Conservation (phyloP, 1,140 invertebrate genomes). For the Steinernema feltiae region DNA sequence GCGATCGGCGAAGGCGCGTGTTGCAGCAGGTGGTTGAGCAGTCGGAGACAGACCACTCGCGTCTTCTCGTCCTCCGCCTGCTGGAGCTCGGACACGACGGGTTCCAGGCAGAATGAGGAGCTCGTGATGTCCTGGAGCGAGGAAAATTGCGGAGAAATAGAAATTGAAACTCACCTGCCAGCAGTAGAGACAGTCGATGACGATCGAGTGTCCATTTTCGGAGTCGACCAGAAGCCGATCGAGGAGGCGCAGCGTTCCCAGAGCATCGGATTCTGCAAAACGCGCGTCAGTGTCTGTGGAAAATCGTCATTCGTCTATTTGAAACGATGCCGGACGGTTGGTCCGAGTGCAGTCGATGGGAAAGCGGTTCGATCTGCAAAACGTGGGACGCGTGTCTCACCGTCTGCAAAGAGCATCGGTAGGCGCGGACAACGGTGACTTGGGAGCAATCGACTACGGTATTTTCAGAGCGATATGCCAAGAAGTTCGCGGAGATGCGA, state of each 20-base stretch:
- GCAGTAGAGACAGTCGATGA: constrained; percentile 6
- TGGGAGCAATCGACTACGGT: too few relatives aligned
- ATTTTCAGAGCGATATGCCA: too few relatives aligned
- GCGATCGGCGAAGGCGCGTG: not conserved
- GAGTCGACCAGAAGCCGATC: not conserved
- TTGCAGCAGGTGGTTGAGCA: not conserved
- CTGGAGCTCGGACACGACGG: not conserved
- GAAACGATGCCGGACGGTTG: too few relatives aligned
- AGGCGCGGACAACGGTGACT: too few relatives aligned
- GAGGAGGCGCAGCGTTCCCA: not conserved
- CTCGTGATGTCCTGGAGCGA: not conserved
- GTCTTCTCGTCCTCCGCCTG: not conserved
- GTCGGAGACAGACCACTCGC: not conserved
- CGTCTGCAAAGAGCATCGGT: too few relatives aligned
- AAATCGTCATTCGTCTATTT: too few relatives aligned
- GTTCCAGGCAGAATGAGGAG: not conserved
- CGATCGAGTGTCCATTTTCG: not conserved
- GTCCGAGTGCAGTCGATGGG: too few relatives aligned
- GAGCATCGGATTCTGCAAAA: not conserved
- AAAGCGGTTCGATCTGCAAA: too few relatives aligned
- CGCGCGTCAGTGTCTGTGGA: too few relatives aligned
- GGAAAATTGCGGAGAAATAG: not conserved
- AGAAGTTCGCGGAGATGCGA: too few relatives aligned
- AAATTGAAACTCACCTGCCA: not conserved
- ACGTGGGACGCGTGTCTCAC: too few relatives aligned